A percentile compares a stretch with the other conserved stretches of the same genome.
Evolutionary conservation across 2,797 vertebrate genomes (phyloP).

Genomic region (Hirundo rustica): DNA sequence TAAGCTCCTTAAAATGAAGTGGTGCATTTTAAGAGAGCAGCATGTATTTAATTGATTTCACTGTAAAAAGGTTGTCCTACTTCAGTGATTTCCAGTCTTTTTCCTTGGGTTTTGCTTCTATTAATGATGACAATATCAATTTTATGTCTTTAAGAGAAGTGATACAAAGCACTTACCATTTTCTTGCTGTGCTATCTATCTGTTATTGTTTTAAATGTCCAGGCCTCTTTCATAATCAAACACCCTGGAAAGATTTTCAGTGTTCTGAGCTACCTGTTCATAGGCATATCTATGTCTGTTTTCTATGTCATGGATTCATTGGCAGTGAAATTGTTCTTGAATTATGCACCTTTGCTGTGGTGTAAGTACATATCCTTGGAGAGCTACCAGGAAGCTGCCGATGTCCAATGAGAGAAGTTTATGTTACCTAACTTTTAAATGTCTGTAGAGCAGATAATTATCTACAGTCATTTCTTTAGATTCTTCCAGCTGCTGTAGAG

Average conservation of each 20-base stretch:
- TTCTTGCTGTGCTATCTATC: not conserved
- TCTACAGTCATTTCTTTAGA: not conserved
- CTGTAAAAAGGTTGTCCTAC: slow-evolving; percentile 52
- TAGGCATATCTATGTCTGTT: not conserved
- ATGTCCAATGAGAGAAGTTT: not conserved
- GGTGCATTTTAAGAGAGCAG: slow-evolving; percentile 68
- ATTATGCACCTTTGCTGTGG: not conserved
- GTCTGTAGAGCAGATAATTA: not conserved
- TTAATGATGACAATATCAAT: slow-evolving; percentile 43
- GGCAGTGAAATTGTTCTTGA: not conserved
- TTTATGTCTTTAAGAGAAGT: slow-evolving; percentile 33
- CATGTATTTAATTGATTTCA: slow-evolving; percentile 70
- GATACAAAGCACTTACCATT: not conserved
- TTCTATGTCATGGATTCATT: not conserved
- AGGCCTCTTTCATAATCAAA: not conserved
- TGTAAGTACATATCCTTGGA: not conserved
- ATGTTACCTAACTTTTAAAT: not conserved
- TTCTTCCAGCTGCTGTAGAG: accelerated
- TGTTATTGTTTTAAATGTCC: not conserved
- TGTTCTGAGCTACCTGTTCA: not conserved
- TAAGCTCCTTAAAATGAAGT: slow-evolving; percentile 73
- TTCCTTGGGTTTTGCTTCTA: not conserved
- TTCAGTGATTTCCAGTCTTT: slow-evolving; percentile 50
- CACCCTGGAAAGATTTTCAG: not conserved
- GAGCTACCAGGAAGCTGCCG: not conserved